These are phyloP conservation scores for Amblyjoppa proteus DNA, from an alignment of 2,888 invertebrate species.

Conservation along the genomic window DNA sequence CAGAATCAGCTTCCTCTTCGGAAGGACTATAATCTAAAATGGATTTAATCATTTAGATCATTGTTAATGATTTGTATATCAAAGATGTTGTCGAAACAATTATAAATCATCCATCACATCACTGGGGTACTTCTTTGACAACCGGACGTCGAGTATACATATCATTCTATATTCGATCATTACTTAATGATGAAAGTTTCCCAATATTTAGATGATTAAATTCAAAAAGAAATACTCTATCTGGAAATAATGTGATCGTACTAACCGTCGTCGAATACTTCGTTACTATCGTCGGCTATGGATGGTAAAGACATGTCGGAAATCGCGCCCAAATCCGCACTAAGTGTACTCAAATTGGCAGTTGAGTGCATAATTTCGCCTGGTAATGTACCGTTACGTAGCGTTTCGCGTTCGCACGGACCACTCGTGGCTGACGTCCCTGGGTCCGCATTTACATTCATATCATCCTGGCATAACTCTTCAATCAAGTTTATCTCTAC, in stretches of 20 bases:
- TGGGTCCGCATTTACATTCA: neutral
- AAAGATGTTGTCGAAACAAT: too few species aligned
- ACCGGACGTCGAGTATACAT: too few species aligned
- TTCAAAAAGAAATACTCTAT: neutral
- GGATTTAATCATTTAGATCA: neutral
- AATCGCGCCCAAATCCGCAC: neutral
- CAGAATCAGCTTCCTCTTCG: conserved; percentile 5
- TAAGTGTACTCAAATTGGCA: conserved; percentile 10
- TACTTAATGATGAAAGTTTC: too few species aligned
- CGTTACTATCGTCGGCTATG: neutral
- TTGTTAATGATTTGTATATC: too few species aligned
- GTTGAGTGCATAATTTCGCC: conserved; percentile 21
- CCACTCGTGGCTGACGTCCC: conserved; percentile 19
- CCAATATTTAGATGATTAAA: too few species aligned
- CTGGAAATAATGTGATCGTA: neutral
- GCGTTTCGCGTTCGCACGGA: neutral
- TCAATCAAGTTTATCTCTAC: conserved; percentile 7
- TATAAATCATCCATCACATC: too few species aligned
- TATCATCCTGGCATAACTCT: neutral
- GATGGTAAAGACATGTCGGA: conserved; percentile 3
- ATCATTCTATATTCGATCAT: too few species aligned
- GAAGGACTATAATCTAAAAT: conserved; percentile 10
- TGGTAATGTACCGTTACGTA: conserved; percentile 9
- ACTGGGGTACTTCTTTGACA: too few species aligned
- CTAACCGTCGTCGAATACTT: neutral